A percentile compares a stretch with the other conserved stretches of the same genome.
phyloP scores from a whole-genome alignment of 1,140 invertebrate species.

The Drosophila serrata region DNA sequence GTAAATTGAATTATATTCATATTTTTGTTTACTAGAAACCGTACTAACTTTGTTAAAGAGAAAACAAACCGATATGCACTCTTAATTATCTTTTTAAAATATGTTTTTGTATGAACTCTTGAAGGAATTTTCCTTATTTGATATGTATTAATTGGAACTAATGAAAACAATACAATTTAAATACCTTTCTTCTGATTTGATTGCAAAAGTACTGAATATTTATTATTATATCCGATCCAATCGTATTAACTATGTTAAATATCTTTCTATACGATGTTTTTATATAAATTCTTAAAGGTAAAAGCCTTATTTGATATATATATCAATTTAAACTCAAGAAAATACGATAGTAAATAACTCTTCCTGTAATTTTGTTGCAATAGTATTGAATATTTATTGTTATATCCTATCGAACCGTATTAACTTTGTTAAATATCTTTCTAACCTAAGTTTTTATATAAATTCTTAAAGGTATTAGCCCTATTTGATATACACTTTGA shows the following conservation, averaged over 20 bases:
- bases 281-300: background rate
- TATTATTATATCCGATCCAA: background rate
- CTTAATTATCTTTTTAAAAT: background rate
- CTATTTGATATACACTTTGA: rapidly evolving
- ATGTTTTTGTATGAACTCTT: background rate
- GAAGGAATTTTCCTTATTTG: background rate
- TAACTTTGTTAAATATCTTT: too few relatives aligned
- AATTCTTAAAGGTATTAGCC: background rate
- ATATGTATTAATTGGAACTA: background rate
- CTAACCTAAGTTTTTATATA: too few relatives aligned
- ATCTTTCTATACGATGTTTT: too few relatives aligned
- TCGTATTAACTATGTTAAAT: too few relatives aligned
- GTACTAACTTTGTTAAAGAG: background rate
- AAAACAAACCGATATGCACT: background rate
- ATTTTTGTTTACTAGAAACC: background rate
- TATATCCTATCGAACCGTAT: too few relatives aligned
- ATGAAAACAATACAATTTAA: background rate
- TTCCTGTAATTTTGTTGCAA: too few relatives aligned
- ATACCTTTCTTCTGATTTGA: too few relatives aligned
- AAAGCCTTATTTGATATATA: background rate
- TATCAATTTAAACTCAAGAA: background rate
- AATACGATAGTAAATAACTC: rapidly evolving
- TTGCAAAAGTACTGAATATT: too few relatives aligned
- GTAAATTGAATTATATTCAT: background rate
- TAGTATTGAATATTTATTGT: too few relatives aligned